Evolutionary conservation across 1,140 invertebrate species (phyloP).

Genomic region (Sycophila sp.): DNA sequence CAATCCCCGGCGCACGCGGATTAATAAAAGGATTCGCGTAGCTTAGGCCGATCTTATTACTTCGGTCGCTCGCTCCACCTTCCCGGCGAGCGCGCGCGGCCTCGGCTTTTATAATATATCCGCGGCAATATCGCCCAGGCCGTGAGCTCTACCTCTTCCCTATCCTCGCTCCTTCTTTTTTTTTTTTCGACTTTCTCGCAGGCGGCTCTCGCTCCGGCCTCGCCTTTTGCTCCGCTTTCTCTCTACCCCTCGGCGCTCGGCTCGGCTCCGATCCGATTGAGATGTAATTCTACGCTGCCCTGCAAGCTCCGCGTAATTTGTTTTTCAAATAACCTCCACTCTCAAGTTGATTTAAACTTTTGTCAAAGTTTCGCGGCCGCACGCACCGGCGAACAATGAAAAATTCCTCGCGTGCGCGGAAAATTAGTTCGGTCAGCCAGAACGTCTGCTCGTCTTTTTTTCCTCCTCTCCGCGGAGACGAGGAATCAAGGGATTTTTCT

Average conservation of each 20-base stretch:
- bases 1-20: conserved; percentile 59
- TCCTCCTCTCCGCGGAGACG: neutral
- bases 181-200: neutral
- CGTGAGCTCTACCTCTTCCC: neutral
- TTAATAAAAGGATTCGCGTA: conserved; percentile 64
- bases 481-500: too few relatives aligned
- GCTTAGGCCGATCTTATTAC: conserved; percentile 62
- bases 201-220: neutral
- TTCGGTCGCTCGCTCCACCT: conserved; percentile 44
- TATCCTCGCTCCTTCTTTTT: neutral
- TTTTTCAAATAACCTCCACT: conserved; percentile 37
- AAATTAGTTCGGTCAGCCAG: conserved; percentile 29
- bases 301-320: conserved; percentile 38
- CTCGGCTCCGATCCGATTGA: conserved; percentile 31
- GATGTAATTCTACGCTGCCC: conserved; percentile 36
- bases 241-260: conserved; percentile 5
- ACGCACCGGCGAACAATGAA: conserved; percentile 22
- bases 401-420: conserved; percentile 20
- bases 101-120: conserved; percentile 38
- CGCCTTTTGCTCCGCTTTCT: conserved; percentile 16
- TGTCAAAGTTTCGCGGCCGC: conserved; percentile 27
- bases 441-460: neutral
- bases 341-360: conserved; percentile 39
- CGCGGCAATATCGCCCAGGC: conserved; percentile 34
- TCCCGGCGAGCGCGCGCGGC: neutral